These are phyloP conservation scores for Amazona ochrocephala DNA, from an alignment of 2,797 vertebrate species.

Conservation along the genomic window DNA sequence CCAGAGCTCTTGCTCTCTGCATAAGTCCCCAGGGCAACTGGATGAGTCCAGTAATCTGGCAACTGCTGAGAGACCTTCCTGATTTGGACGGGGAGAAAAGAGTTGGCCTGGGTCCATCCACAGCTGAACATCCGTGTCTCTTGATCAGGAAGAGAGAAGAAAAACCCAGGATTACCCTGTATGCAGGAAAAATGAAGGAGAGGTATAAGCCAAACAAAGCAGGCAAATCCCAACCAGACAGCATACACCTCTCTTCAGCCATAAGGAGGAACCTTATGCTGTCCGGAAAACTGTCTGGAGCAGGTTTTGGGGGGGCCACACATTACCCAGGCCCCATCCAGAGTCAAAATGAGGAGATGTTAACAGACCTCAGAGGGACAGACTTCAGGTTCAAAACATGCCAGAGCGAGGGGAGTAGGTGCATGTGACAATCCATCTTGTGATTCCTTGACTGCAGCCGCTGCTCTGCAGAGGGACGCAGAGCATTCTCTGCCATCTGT, in stretches of 20 bases:
- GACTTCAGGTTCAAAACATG: background rate
- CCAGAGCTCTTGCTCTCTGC: background rate
- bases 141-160: background rate
- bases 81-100: background rate
- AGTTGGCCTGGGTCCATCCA: background rate
- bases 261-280: background rate
- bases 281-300: background rate
- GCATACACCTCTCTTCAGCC: background rate
- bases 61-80: background rate
- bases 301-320: background rate
- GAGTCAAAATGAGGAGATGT: background rate
- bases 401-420: background rate
- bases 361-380: background rate
- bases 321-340: background rate
- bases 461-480: background rate
- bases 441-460: background rate
- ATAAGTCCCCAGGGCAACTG: background rate
- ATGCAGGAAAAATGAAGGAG: background rate
- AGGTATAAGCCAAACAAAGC: background rate
- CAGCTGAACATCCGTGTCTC: background rate
- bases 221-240: background rate
- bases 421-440: background rate
- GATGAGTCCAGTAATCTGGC: fast-evolving
- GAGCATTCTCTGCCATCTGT: background rate
- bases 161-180: background rate